These are phyloP conservation scores for Clepsis dumicolana DNA, from an alignment of 2,888 invertebrate genomes.

Conservation along the genomic window DNA sequence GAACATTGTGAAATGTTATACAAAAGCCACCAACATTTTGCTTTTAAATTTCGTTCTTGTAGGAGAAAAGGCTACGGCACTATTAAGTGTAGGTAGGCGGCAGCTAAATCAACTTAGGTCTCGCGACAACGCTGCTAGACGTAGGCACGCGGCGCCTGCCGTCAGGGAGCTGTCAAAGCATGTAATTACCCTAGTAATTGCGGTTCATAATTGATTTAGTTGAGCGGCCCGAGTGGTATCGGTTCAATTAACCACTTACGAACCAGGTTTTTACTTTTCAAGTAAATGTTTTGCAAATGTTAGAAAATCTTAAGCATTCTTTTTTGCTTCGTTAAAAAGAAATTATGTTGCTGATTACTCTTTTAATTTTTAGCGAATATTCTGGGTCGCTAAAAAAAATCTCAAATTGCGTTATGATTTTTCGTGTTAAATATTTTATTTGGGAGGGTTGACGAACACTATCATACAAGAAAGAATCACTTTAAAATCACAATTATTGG, in stretches of 20 bases:
- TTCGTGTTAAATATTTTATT: neutral
- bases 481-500: too few relatives aligned
- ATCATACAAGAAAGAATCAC: too few relatives aligned
- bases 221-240: slow-evolving; percentile 53
- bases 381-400: neutral
- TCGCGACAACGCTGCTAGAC: slow-evolving; percentile 48
- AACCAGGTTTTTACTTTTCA: slow-evolving; percentile 2
- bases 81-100: slow-evolving; percentile 1
- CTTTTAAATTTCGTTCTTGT: neutral
- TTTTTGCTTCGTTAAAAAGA: neutral
- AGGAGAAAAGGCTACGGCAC: neutral
- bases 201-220: slow-evolving; percentile 64
- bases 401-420: neutral
- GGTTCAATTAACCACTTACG: slow-evolving; percentile 44
- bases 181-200: slow-evolving; percentile 62
- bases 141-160: slow-evolving; percentile 53
- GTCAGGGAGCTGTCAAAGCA: slow-evolving; percentile 63
- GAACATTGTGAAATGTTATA: neutral
- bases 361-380: neutral
- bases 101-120: slow-evolving; percentile 54
- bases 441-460: too few relatives aligned
- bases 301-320: neutral
- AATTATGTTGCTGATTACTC: neutral
- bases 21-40: neutral
- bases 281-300: neutral